Evolutionary conservation across 2,888 invertebrate genomes (phyloP).

Genomic region (Thera obeliscata): DNA sequence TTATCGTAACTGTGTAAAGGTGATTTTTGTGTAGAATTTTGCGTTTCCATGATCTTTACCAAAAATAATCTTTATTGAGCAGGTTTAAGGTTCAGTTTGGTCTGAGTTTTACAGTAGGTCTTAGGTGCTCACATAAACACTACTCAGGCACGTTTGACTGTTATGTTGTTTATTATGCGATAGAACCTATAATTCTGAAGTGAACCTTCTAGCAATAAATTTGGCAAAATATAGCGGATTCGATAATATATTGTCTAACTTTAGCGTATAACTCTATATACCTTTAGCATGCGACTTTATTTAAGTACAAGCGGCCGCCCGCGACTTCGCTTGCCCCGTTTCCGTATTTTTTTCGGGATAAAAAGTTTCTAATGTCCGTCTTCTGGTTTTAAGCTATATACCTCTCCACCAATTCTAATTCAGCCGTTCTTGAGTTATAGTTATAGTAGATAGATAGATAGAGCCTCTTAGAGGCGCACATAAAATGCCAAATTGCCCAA

Average conservation of each 20-base stretch:
- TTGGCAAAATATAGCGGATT: constrained; percentile 1
- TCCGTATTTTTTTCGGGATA: too few species aligned
- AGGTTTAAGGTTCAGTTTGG: neutral
- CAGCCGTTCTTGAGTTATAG: too few species aligned
- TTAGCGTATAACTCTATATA: neutral
- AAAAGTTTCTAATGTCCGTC: too few species aligned
- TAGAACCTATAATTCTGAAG: constrained; percentile 14
- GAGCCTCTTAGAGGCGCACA: too few species aligned
- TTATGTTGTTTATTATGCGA: constrained; percentile 13
- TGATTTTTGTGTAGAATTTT: neutral
- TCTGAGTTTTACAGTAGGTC: neutral
- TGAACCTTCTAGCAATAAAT: constrained; percentile 17
- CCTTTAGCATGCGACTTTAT: neutral
- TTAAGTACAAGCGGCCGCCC: neutral
- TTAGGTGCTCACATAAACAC: constrained; percentile 25
- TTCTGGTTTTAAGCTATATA: too few species aligned
- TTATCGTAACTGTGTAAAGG: constrained; percentile 1
- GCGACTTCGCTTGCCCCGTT: too few species aligned
- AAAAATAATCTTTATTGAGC: neutral
- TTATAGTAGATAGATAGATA: too few species aligned
- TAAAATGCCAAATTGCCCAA: too few species aligned
- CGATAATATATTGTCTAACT: neutral
- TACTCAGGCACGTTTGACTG: constrained; percentile 13
- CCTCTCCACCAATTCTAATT: too few species aligned
- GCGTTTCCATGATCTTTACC: neutral